A percentile compares a stretch with the other conserved stretches of the same genome.
These are phyloP conservation scores for Chamaetylas fuelleborni DNA, from an alignment of 2,113 vertebrate species.

Conservation along the genomic window DNA sequence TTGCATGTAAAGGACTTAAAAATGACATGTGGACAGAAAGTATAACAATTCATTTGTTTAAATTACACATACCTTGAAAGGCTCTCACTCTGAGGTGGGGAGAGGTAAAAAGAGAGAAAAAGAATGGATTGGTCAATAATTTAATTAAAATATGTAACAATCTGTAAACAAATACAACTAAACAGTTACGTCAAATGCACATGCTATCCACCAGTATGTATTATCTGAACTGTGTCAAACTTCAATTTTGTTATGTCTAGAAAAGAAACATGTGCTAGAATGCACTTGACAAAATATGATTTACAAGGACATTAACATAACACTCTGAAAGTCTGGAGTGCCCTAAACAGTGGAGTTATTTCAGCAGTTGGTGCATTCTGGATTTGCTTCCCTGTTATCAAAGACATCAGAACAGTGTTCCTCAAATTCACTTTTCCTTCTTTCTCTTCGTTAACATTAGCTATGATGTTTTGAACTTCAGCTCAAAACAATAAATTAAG, in stretches of 20 bases:
- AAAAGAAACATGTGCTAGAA: not conserved
- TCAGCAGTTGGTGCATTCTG: not conserved
- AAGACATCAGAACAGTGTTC: not conserved
- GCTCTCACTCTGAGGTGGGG: conserved; percentile 79
- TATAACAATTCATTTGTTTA: not conserved
- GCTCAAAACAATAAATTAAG: not conserved
- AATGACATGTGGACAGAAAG: not conserved
- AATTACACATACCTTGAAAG: conserved; percentile 83
- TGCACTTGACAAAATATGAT: not conserved
- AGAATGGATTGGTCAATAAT: conserved; percentile 31
- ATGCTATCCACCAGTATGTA: not conserved
- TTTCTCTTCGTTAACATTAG: not conserved
- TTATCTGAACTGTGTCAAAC: not conserved
- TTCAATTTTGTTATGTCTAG: not conserved
- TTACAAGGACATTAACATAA: not conserved
- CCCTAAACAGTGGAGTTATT: not conserved
- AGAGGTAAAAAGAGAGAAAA: conserved; percentile 28
- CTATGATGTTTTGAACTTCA: not conserved
- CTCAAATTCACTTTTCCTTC: not conserved
- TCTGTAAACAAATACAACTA: not conserved
- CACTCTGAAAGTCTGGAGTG: not conserved
- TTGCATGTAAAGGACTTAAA: not conserved
- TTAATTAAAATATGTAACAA: not conserved
- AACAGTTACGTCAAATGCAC: not conserved
- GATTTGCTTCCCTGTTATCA: not conserved